phyloP scores from a whole-genome alignment of 2,797 vertebrate species.

The Notoglanidium macrostoma region DNA sequence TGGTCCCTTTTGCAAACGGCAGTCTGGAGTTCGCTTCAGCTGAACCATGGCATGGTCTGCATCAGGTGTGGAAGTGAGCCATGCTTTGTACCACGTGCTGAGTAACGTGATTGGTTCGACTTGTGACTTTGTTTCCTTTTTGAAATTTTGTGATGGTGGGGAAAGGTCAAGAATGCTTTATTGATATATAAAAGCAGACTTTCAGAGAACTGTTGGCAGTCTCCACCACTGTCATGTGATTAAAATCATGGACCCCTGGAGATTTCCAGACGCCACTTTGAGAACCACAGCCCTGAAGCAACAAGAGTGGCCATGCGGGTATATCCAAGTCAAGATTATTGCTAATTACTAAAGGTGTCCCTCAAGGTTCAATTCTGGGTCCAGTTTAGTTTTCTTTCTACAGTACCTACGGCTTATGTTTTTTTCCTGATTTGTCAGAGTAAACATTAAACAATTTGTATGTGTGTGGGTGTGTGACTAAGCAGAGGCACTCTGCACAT shows the following conservation, averaged over 20 bases:
- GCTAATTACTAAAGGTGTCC: not conserved
- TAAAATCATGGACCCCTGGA: not conserved
- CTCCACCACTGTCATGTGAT: not conserved
- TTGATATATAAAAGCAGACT: not conserved
- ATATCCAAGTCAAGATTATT: not conserved
- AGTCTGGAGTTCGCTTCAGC: too few species aligned
- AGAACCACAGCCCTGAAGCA: not conserved
- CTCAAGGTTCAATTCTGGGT: not conserved
- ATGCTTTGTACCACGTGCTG: too few species aligned
- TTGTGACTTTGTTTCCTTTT: too few species aligned
- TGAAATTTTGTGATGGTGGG: too few species aligned
- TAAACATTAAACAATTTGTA: not conserved
- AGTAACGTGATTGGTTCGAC: too few species aligned
- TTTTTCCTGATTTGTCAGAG: not conserved
- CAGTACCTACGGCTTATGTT: not conserved
- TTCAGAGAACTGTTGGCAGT: not conserved
- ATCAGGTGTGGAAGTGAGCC: not conserved
- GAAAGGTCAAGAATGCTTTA: not conserved
- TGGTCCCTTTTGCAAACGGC: too few species aligned
- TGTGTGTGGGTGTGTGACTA: not conserved
- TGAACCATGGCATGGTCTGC: too few species aligned
- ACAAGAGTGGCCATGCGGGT: not conserved
- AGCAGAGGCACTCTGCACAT: not conserved
- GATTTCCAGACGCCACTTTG: not conserved
- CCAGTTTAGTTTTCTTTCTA: not conserved